Evolutionary conservation across 2,797 vertebrate species (phyloP).

Genomic region (Eidolon dupreanum): DNA sequence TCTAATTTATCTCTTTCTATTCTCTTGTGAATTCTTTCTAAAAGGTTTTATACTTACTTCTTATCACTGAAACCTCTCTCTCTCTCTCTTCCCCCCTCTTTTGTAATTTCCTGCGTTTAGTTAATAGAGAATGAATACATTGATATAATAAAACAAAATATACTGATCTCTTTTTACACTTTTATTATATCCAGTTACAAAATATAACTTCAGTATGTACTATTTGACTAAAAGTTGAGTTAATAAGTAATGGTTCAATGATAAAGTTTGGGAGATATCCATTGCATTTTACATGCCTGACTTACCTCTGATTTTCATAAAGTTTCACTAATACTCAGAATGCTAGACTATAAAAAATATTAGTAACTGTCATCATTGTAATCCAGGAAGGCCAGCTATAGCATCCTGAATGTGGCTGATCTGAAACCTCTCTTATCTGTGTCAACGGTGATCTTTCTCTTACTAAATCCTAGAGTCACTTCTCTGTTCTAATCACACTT

Average conservation of each 20-base stretch:
- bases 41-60: not conserved
- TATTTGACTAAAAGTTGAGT: not conserved
- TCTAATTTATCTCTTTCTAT: not conserved
- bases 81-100: too few relatives aligned
- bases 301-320: conserved; percentile 35
- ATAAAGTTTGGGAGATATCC: not conserved
- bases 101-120: not conserved
- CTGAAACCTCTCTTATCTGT: not conserved
- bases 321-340: not conserved
- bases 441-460: not conserved
- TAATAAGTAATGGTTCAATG: not conserved
- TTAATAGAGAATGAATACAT: not conserved
- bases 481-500: not conserved
- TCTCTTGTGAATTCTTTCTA: not conserved
- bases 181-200: not conserved
- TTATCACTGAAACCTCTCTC: not conserved
- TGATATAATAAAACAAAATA: not conserved
- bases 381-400: not conserved
- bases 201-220: too few relatives aligned
- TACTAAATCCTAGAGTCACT: not conserved
- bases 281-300: not conserved
- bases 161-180: not conserved
- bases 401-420: too few relatives aligned
- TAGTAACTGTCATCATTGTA: not conserved
- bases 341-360: not conserved